Evolutionary conservation across 2,113 vertebrate species (phyloP).

Genomic region (Paedocypris sp.): DNA sequence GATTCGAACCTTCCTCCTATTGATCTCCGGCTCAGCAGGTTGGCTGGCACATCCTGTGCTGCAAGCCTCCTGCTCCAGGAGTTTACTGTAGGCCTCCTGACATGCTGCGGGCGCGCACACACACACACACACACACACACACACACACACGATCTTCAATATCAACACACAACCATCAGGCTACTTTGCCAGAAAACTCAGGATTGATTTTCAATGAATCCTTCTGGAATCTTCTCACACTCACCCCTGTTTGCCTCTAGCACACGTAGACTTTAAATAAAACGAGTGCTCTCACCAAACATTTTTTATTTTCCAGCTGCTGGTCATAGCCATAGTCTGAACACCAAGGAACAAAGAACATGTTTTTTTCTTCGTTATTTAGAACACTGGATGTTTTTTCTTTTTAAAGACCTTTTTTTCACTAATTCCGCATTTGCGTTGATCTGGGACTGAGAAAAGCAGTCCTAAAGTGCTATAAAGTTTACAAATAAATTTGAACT

Average conservation of each 20-base stretch:
- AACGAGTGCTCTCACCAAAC: not conserved
- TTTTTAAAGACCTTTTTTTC: too few relatives aligned
- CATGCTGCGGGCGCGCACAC: conserved; percentile 69
- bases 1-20: conserved; percentile 68
- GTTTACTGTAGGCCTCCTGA: conserved; percentile 78
- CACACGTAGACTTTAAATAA: conserved; percentile 16
- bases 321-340: too few relatives aligned
- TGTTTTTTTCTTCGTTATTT: too few relatives aligned
- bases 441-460: too few relatives aligned
- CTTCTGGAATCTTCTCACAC: conserved; percentile 25
- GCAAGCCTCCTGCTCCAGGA: conserved; percentile 78
- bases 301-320: too few relatives aligned
- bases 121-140: conserved; percentile 6
- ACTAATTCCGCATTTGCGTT: too few relatives aligned
- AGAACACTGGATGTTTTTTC: too few relatives aligned
- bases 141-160: conserved; percentile 25
- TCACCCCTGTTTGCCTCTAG: conserved; percentile 18
- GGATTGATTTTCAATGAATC: conserved; percentile 49
- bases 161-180: conserved; percentile 31
- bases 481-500: too few relatives aligned
- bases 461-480: too few relatives aligned
- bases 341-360: too few relatives aligned
- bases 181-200: conserved; percentile 38
- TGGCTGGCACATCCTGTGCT: conserved; percentile 78
- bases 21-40: conserved; percentile 66